Percentiles rank a stretch among this genome's conserved stretches.
phyloP scores from a whole-genome alignment of 1,140 invertebrate species.

The Diachasmimorpha longicaudata region DNA sequence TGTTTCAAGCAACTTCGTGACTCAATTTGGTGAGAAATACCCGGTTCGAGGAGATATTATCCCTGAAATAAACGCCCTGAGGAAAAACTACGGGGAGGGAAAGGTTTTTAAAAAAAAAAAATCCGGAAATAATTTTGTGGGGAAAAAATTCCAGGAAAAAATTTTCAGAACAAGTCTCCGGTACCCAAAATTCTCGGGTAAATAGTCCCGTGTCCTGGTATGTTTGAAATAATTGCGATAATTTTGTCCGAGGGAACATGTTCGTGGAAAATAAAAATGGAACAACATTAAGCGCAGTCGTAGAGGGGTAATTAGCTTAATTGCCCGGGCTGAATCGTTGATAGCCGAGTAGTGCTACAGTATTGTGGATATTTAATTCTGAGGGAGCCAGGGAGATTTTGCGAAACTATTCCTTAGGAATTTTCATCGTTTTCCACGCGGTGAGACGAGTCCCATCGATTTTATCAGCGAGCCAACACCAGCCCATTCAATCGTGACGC shows the following conservation, averaged over 20 bases:
- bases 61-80: no score
- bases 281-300: neutral
- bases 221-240: no score
- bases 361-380: constrained; percentile 8
- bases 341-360: neutral
- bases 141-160: no score
- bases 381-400: neutral
- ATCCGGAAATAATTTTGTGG: no score
- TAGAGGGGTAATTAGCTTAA: constrained; percentile 6
- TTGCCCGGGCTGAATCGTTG: constrained; percentile 15
- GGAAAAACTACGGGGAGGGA: no score
- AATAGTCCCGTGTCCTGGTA: no score
- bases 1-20: no score
- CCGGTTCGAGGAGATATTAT: no score
- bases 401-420: neutral
- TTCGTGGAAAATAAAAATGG: neutral
- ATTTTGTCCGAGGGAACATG: no score
- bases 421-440: neutral
- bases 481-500: neutral
- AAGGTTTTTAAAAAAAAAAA: no score
- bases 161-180: no score
- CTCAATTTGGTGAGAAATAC: no score
- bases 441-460: neutral
- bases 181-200: neutral
- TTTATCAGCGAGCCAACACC: neutral